A percentile compares a stretch with the other conserved stretches of the same genome.
phyloP scores from a whole-genome alignment of 2,797 vertebrate genomes.

The Anableps anableps region DNA sequence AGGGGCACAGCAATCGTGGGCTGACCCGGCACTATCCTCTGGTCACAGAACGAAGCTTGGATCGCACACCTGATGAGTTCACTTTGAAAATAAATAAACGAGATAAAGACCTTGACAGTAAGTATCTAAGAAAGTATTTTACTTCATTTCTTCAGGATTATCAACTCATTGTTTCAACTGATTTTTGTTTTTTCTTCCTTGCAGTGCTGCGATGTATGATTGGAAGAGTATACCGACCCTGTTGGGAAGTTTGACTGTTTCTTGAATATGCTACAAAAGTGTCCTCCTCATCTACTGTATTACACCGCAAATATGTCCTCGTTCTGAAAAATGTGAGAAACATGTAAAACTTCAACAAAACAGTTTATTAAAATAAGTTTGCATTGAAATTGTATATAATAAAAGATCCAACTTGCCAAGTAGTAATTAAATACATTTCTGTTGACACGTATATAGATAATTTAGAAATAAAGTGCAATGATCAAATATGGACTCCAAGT shows the following conservation, averaged over 20 bases:
- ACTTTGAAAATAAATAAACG: conserved; percentile 81
- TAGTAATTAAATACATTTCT: conserved; percentile 28
- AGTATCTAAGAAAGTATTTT: conserved; percentile 57
- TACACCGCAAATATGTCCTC: conserved; percentile 23
- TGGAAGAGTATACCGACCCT: conserved; percentile 95
- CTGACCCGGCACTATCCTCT: conserved; percentile 71
- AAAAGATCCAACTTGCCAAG: conserved; percentile 7
- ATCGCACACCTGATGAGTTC: conserved; percentile 63
- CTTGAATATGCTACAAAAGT: conserved; percentile 9
- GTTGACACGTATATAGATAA: not conserved
- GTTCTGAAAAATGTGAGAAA: conserved; percentile 14
- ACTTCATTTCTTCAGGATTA: not conserved
- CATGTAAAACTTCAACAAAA: conserved; percentile 59
- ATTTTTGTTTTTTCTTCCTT: conserved; percentile 29
- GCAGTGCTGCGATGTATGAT: conserved; percentile 95
- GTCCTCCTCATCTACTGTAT: conserved; percentile 9
- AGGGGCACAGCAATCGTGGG: conserved; percentile 47
- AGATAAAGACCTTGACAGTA: conserved; percentile 88
- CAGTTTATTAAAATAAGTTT: conserved; percentile 74
- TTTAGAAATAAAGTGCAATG: conserved; percentile 11
- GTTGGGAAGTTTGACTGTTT: conserved; percentile 84
- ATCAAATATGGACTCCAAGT: conserved; percentile 17
- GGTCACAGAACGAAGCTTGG: conserved; percentile 71
- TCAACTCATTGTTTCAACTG: conserved; percentile 9
- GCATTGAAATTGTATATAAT: conserved; percentile 23